Conservation (phyloP, 2,113 vertebrate genomes). For the Glaucidium brasilianum region DNA sequence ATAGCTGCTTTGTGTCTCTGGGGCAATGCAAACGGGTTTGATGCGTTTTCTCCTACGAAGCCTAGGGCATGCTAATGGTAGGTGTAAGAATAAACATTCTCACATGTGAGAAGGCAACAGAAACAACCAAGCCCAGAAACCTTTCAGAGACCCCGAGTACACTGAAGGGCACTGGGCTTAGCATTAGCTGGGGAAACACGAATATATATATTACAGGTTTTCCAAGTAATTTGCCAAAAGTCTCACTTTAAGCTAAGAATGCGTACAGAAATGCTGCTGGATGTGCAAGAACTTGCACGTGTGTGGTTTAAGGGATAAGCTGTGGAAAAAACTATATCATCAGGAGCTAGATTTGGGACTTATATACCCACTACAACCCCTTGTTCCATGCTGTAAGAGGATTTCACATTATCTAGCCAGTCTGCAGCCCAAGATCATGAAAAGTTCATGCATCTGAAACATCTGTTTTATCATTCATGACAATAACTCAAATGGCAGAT, state of each 20-base stretch:
- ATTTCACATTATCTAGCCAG: not conserved
- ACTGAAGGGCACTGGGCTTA: not conserved
- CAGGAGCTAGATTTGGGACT: not conserved
- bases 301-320: slow-evolving; percentile 30
- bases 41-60: slow-evolving; percentile 2
- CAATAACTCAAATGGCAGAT: slow-evolving; percentile 27
- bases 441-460: slow-evolving; percentile 28
- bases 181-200: not conserved
- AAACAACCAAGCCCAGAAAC: not conserved
- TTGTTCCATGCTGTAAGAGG: slow-evolving; percentile 16
- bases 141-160: not conserved
- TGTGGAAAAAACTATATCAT: slow-evolving; percentile 34
- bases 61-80: not conserved
- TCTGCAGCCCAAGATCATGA: slow-evolving; percentile 15
- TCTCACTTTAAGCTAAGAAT: slow-evolving; percentile 27
- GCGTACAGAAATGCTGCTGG: not conserved
- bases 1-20: not conserved
- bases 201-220: not conserved
- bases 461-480: slow-evolving; percentile 39
- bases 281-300: not conserved
- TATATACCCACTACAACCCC: not conserved
- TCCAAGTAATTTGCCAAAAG: slow-evolving; percentile 50
- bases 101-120: not conserved
- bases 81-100: not conserved
- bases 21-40: not conserved